A percentile compares a stretch with the other conserved stretches of the same genome.
phyloP scores from a whole-genome alignment of 2,888 invertebrate genomes.

The Rotaria magnacalcarata region DNA sequence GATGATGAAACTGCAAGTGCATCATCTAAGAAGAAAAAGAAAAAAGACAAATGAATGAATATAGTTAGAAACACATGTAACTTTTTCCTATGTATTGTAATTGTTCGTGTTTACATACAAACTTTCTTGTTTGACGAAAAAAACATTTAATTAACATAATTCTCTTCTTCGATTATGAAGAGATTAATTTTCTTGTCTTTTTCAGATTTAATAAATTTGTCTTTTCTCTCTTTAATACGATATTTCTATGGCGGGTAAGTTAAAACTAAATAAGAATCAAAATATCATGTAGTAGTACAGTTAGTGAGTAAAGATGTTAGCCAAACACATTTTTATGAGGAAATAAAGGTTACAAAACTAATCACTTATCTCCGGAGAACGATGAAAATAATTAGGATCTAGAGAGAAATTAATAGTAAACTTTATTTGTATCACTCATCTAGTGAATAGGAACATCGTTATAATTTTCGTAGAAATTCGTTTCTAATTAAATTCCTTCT shows the following conservation, averaged over 20 bases:
- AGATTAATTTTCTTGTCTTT: slow-evolving; percentile 16
- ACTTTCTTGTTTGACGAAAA: neutral
- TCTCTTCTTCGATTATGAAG: slow-evolving; percentile 1
- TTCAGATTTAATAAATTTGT: neutral
- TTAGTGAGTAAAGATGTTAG: too few relatives aligned
- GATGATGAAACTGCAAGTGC: neutral
- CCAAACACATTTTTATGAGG: too few relatives aligned
- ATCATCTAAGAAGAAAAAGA: slow-evolving; percentile 28
- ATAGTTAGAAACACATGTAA: neutral
- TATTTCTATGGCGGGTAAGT: neutral
- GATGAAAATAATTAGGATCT: too few relatives aligned
- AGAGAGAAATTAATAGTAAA: too few relatives aligned
- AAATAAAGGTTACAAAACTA: too few relatives aligned
- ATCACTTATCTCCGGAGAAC: too few relatives aligned
- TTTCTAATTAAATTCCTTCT: neutral
- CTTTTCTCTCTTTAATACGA: neutral
- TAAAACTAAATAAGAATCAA: neutral
- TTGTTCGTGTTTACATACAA: neutral
- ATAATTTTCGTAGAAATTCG: too few relatives aligned
- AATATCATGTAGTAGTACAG: too few relatives aligned
- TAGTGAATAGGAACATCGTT: too few relatives aligned
- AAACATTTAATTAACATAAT: slow-evolving; percentile 8
- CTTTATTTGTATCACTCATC: too few relatives aligned
- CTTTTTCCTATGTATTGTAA: slow-evolving; percentile 30
- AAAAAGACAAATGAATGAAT: slow-evolving; percentile 25